Evolutionary conservation across 30 jellyfish, hydroid and myxozoan genomes (phyloP), one percentile per base, ranked within the genome.

Genomic region (Nemopilema nomurai): DNA sequence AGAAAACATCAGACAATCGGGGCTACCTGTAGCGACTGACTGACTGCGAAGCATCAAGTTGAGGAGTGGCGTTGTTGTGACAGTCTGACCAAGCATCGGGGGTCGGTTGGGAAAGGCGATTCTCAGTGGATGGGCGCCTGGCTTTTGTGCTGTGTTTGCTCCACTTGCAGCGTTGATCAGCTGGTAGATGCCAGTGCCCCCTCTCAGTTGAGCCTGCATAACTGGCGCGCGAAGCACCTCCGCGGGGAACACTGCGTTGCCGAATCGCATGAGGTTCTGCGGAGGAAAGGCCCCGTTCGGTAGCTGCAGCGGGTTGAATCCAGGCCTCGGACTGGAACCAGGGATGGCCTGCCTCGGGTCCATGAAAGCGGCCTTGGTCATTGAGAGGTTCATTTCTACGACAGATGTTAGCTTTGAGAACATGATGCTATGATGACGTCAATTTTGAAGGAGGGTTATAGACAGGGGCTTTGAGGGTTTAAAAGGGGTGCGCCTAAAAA

Each of bases 241-340:
- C 4, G 76, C 21, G 26, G 84, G 84, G 24, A 57, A 67, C 7
- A 64, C 31, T 1, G 87, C 71, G 24, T 67, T 64, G 53, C 93
- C 87, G 50, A 71, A 73, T 3, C 82, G 77, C 22, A 76, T 4
- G 67, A 84, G 16, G 75, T 83, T 83, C 30, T 52, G 91, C 26
- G 77, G 91, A 9, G 77, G 84, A 51, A 70, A 70, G 6, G 85
- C 70, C 16, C 87, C 87, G 52, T 53, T 77, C n/a, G 80, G 85
- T 16, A 74, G 63, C 23, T 33, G 78, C 23, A 25, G 78, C 21
- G 64, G 49, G 31, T 21, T 28, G 57, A 27, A 19, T 20, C 24
- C 27, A 22, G 67, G 21, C 8, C 8, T 18, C 1, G 78, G 49
- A 4, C 9, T 26, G 27, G 85, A 77, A 17, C 69, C 41, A 0